Evolutionary conservation across 2,888 invertebrate genomes (phyloP), one percentile per base, ranked within the genome.

Genomic region (Morpho achilles): DNA sequence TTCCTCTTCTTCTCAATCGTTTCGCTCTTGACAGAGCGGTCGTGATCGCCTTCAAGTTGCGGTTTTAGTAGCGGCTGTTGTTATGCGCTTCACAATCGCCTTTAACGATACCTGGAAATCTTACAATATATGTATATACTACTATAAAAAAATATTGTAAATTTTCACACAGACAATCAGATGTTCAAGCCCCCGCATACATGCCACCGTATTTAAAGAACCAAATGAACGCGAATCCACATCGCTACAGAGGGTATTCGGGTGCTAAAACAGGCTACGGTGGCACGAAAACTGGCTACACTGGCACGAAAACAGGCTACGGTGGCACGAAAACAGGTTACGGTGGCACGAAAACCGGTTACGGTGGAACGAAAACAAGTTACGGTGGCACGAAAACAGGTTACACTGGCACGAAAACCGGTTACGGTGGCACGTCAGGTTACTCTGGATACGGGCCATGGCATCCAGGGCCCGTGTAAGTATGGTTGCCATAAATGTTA

Each of bases 161-260:
- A 32, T 32, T 32, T 32, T 32, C 32, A 5, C 47, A 48, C 71
- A 89, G 89, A 3, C 86, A 87, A 83, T 79, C 86, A 1, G 89
- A 89, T 60, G 87, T 87, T 0, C 73, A 81, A 65, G 87, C 88
- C 0, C 87, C 88, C 0, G 67, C 75, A 0, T 88, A 90, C 66
- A 67, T 77, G 8, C 88, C 88, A 0, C 43, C 83, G 0, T 81
- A 86, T 62, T 60, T 79, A 52, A 81, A 69, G 59, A 79, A 76
- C 47, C 68, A 10, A 7, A n/a, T 32, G 8, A 48, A 47, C n/a
- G 2, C 8, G 7, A n/a, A 16, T 16, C 46, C 46, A 16, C 8
- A 10, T 46, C 8, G 5, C 40, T 9, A 41, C 0, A 60, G 66
- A 43, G 63, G 66, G 0, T 64, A 65, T 40, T 32, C 53, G 7